Conservation (phyloP, 2,113 vertebrate genomes). For the Cettia cetti region DNA sequence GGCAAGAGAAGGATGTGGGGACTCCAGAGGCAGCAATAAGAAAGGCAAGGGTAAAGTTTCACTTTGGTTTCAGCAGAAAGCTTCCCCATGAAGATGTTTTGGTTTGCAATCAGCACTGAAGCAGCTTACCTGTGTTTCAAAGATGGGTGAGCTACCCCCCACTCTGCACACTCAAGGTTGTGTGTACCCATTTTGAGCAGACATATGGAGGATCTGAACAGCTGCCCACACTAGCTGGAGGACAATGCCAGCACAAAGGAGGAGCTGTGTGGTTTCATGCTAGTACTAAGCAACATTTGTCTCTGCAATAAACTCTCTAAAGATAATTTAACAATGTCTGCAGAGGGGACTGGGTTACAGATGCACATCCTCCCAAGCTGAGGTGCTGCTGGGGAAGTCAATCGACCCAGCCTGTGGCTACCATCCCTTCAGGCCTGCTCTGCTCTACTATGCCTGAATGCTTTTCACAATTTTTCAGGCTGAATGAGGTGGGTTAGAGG, state of each 20-base stretch:
- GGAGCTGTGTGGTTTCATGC: not conserved
- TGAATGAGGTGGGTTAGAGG: not conserved
- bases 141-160: not conserved
- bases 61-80: not conserved
- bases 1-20: conserved; percentile 46
- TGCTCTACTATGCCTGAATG: not conserved
- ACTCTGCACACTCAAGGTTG: not conserved
- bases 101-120: not conserved
- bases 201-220: not conserved
- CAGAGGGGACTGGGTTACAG: not conserved
- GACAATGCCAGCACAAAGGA: not conserved
- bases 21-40: not conserved
- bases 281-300: not conserved
- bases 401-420: not conserved
- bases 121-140: not conserved
- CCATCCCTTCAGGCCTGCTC: not conserved
- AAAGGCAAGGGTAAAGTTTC: not conserved
- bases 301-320: not conserved
- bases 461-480: not conserved
- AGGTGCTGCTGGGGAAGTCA: not conserved
- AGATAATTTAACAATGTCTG: not conserved
- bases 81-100: not conserved
- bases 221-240: not conserved
- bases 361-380: not conserved
- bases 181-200: not conserved